Percentiles rank a stretch among this genome's conserved stretches.
These are phyloP conservation scores for Lamprotornis superbus DNA, from an alignment of 2,113 vertebrate genomes.

Conservation along the genomic window DNA sequence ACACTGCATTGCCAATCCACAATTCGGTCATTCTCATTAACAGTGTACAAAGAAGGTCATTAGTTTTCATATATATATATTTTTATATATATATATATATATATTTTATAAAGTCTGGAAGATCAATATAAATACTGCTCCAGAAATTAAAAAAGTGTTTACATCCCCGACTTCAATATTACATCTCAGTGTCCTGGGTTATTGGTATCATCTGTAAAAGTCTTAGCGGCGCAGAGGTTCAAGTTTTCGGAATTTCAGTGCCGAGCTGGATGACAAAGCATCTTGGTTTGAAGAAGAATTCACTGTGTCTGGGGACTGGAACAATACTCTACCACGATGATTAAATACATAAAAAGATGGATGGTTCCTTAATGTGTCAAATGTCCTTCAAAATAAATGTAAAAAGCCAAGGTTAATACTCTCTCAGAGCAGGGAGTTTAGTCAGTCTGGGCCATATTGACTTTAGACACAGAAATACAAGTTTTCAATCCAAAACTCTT, in stretches of 20 bases:
- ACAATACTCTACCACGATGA: slow-evolving; percentile 91
- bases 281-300: slow-evolving; percentile 82
- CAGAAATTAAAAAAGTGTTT: slow-evolving; percentile 74
- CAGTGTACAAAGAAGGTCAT: slow-evolving; percentile 76
- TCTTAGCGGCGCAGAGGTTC: slow-evolving; percentile 86
- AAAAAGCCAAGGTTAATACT: slow-evolving; percentile 29
- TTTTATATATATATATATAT: slow-evolving; percentile 42
- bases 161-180: slow-evolving; percentile 76
- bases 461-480: background rate
- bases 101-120: slow-evolving; percentile 77
- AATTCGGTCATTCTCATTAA: slow-evolving; percentile 60
- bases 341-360: slow-evolving; percentile 98
- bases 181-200: slow-evolving; percentile 75
- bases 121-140: slow-evolving; percentile 81
- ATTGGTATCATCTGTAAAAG: slow-evolving; percentile 69
- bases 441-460: background rate
- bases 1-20: slow-evolving; percentile 63
- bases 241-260: slow-evolving; percentile 91
- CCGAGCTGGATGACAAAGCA: slow-evolving; percentile 83
- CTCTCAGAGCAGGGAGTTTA: background rate
- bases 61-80: slow-evolving; percentile 52
- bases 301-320: slow-evolving; percentile 83
- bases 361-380: slow-evolving; percentile 97
- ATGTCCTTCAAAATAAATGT: slow-evolving; percentile 82
- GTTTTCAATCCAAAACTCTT: background rate